phyloP scores from a whole-genome alignment of 2,797 vertebrate species.

The Acanthornis magna region DNA sequence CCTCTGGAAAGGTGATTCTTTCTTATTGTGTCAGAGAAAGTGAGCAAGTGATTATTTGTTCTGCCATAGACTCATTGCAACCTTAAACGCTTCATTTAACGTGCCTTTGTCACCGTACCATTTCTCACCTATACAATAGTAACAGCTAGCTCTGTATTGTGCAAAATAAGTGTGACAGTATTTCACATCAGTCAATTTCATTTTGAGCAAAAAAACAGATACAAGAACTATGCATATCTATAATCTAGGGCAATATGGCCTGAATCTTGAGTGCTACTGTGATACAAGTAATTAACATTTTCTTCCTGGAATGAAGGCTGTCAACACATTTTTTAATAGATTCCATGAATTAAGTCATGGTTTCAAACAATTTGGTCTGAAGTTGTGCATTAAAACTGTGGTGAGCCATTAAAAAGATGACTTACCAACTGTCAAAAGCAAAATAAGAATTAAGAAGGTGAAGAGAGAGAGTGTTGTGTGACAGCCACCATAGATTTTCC shows the following conservation, averaged over 20 bases:
- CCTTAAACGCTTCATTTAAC: neutral
- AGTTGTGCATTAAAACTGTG: constrained; percentile 58
- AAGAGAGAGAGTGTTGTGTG: constrained; percentile 39
- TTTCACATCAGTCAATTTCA: constrained; percentile 39
- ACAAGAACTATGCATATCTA: constrained; percentile 66
- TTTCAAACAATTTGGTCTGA: constrained; percentile 65
- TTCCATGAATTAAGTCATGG: constrained; percentile 64
- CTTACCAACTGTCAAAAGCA: constrained; percentile 66
- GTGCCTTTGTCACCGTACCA: neutral
- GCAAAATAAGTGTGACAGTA: constrained; percentile 16
- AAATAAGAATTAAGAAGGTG: constrained; percentile 67
- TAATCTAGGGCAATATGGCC: constrained; percentile 69
- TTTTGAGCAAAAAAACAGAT: constrained; percentile 44
- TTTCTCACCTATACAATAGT: neutral
- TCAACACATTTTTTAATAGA: constrained; percentile 70
- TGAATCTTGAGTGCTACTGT: constrained; percentile 70
- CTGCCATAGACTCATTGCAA: neutral
- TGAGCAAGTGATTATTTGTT: neutral
- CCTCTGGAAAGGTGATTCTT: neutral
- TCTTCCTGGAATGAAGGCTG: constrained; percentile 72
- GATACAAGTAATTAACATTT: constrained; percentile 72
- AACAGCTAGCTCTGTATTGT: neutral
- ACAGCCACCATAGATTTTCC: constrained; percentile 61
- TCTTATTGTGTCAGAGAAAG: neutral
- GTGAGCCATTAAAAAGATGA: constrained; percentile 66